Evolutionary conservation across 2,888 invertebrate species (phyloP).

Genomic region (Entomobrya proxima): DNA sequence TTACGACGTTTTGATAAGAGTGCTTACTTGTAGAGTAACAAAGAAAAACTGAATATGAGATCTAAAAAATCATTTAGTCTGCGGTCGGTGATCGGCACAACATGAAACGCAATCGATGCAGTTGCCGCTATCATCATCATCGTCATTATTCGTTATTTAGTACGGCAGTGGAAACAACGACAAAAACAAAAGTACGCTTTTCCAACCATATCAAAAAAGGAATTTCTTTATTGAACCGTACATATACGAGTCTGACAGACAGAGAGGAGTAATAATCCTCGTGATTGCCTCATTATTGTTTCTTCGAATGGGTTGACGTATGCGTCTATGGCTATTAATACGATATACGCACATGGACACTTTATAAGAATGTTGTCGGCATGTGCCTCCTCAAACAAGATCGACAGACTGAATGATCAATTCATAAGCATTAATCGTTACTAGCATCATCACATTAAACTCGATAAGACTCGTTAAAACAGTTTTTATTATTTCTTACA

Average conservation of each 20-base stretch:
- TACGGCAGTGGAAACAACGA: not conserved
- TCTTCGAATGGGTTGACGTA: not conserved
- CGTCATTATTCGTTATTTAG: not conserved
- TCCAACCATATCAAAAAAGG: conserved; percentile 16
- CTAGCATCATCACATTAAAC: conserved; percentile 51
- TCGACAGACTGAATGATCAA: conserved; percentile 31
- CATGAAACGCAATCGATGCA: conserved; percentile 8
- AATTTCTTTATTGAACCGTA: conserved; percentile 40
- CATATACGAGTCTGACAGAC: conserved; percentile 4
- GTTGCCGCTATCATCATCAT: conserved; percentile 35
- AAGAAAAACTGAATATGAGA: not conserved
- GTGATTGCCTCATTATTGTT: conserved; percentile 59
- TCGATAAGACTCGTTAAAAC: conserved; percentile 23
- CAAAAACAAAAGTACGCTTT: not conserved
- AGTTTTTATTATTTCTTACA: conserved; percentile 26
- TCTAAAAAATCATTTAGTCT: not conserved
- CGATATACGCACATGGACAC: not conserved
- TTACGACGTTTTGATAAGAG: not conserved
- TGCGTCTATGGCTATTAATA: not conserved
- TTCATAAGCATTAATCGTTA: conserved; percentile 40
- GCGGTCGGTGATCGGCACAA: conserved; percentile 32
- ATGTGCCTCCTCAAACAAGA: conserved; percentile 28
- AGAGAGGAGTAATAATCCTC: conserved; percentile 24
- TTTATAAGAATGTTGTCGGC: conserved; percentile 12
- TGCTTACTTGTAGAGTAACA: not conserved